Evolutionary conservation across 2,888 invertebrate genomes (phyloP), one percentile per base, ranked within the genome.

Genomic region (Nycteola revayana): DNA sequence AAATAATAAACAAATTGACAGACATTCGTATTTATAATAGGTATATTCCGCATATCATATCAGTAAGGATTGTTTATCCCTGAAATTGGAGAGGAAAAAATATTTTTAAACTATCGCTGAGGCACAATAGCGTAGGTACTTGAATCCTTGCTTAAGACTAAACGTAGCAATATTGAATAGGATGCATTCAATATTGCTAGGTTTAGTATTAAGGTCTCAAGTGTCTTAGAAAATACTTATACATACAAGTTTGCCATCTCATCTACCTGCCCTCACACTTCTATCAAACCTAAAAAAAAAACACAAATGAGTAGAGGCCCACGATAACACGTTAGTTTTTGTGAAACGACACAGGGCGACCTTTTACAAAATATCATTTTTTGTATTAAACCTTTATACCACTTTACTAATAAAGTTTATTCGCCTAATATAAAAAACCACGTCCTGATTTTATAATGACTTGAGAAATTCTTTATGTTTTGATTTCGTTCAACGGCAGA

Each of bases 351-450:
- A 75, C 70, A 74, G 44, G 68, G 73, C 79, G 82, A 83, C 83
- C 79, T 85, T 79, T 81, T 70, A 76, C 72, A 79, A 73, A 77
- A 66, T 64, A 51, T 42, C 50, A 57, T 82, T 83, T 84, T 87
- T 86, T 85, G 70, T 75, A 62, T 67, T 57, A 74, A 75, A 79
- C 80, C 76, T 76, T 82, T 79, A 81, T 81, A 68, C 80, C 65
- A 77, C 74, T 84, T 81, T 82, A 72, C 63, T 71, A 75, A 87
- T 87, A 86, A 87, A 87, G 68, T 87, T 87, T 85, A 87, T 88
- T 86, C 76, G 81, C 74, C 56, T 66, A 46, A 50, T 51, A 51
- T 55, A 66, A 70, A 70, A 62, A 72, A n/a, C n/a, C 41, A 28
- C 37, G 34, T 47, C 40, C 32, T 31, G 38, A 31, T 32, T 49